Conservation (phyloP, 2,113 vertebrate genomes). For the Siphamia tubifer region DNA sequence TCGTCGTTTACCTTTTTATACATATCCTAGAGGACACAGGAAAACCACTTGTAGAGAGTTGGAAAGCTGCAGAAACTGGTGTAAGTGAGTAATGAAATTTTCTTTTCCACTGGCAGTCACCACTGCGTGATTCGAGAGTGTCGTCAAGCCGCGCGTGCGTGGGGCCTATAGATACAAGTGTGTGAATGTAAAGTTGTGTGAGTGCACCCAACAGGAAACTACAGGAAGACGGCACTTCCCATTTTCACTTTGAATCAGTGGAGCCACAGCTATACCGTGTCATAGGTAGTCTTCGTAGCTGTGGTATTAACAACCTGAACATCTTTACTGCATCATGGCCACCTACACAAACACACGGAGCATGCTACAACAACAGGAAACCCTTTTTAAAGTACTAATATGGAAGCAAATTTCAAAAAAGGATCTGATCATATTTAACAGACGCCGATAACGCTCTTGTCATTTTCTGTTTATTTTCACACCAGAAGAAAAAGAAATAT, state of each 20-base stretch:
- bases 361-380: conserved; percentile 75
- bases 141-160: conserved; percentile 75
- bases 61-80: conserved; percentile 92
- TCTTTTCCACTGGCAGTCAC: conserved; percentile 94
- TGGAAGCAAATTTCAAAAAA: too few species aligned
- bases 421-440: too few species aligned
- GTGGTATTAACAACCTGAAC: conserved; percentile 51
- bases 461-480: too few species aligned
- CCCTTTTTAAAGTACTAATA: conserved; percentile 52
- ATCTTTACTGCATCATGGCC: conserved; percentile 20
- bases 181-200: conserved; percentile 82
- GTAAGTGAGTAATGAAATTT: conserved; percentile 91
- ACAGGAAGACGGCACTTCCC: conserved; percentile 91
- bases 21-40: conserved; percentile 87
- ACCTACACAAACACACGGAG: conserved; percentile 68
- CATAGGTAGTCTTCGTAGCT: conserved; percentile 52
- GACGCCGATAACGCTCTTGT: too few species aligned
- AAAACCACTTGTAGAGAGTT: conserved; percentile 87
- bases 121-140: conserved; percentile 74
- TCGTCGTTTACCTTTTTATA: conserved; percentile 88
- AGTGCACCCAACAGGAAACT: conserved; percentile 89
- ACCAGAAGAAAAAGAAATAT: conserved; percentile 33
- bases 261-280: conserved; percentile 49
- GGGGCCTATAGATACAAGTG: conserved; percentile 83
- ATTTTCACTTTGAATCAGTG: conserved; percentile 87